Evolutionary conservation across 2,888 invertebrate species (phyloP).

Genomic region (Drosophila paracracens): DNA sequence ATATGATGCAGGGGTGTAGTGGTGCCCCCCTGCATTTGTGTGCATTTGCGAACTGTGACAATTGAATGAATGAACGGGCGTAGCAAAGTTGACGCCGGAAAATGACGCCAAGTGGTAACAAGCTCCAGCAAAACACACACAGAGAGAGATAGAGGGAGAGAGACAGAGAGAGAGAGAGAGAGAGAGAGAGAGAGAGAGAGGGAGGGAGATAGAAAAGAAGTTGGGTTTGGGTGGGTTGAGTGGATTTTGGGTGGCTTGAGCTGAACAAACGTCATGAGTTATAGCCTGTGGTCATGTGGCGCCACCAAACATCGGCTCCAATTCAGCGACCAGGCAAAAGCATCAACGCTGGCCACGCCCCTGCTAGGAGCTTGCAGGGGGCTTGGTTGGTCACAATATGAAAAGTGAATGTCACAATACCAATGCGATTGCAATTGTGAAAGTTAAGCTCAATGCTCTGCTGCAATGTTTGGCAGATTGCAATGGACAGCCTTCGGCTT

Average conservation of each 20-base stretch:
- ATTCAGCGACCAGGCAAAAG: slow-evolving; percentile 9
- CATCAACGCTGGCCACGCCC: slow-evolving; percentile 23
- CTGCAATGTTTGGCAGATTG: slow-evolving; percentile 51
- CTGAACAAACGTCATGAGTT: slow-evolving; percentile 49
- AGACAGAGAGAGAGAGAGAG: no score
- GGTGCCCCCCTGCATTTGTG: no score
- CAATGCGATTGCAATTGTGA: slow-evolving; percentile 68
- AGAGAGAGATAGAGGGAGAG: neutral
- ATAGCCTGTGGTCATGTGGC: slow-evolving; percentile 67
- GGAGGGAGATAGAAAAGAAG: neutral
- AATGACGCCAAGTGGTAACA: slow-evolving; percentile 62
- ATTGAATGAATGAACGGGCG: slow-evolving; percentile 64
- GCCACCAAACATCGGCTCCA: slow-evolving; percentile 51
- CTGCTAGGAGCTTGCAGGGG: neutral
- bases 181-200: neutral
- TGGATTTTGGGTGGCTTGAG: neutral
- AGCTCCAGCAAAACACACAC: neutral
- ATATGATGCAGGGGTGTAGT: neutral
- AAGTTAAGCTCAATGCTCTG: slow-evolving; percentile 67
- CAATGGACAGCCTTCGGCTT: slow-evolving; percentile 33
- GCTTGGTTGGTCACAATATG: slow-evolving; percentile 33
- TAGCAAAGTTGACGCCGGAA: slow-evolving; percentile 68
- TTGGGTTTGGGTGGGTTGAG: neutral
- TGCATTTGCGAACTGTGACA: slow-evolving; percentile 47
- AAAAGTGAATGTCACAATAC: slow-evolving; percentile 68